Evolutionary conservation across 2,797 vertebrate genomes (phyloP).

Genomic region (Bradypodion ventrale): DNA sequence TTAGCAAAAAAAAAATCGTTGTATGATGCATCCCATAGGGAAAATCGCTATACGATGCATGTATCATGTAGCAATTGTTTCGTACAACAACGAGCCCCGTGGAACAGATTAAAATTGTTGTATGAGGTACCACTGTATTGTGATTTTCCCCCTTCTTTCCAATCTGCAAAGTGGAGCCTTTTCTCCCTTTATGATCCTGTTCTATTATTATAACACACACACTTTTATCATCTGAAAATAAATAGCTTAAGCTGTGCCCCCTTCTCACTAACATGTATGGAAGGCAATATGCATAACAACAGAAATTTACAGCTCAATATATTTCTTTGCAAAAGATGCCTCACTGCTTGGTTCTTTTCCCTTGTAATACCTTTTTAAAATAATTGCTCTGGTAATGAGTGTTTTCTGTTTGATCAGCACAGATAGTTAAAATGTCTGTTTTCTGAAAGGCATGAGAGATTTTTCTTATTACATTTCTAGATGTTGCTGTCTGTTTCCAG

Average conservation of each 20-base stretch:
- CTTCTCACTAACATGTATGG: constrained; percentile 39
- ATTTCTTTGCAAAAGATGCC: constrained; percentile 34
- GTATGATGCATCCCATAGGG: too few species aligned
- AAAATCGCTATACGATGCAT: too few species aligned
- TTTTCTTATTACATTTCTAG: constrained; percentile 14
- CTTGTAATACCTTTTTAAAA: constrained; percentile 44
- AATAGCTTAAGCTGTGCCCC: constrained; percentile 22
- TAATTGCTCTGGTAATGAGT: constrained; percentile 26
- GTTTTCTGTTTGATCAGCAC: constrained; percentile 36
- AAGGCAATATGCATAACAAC: constrained; percentile 35
- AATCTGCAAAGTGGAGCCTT: neutral
- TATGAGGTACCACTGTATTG: too few species aligned
- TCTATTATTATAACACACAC: neutral
- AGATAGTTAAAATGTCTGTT: constrained; percentile 45
- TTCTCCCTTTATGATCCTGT: neutral
- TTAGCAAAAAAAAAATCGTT: too few species aligned
- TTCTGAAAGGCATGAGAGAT: constrained; percentile 45
- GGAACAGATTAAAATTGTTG: too few species aligned
- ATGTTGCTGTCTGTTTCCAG: constrained; percentile 4
- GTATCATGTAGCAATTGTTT: too few species aligned
- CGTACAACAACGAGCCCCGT: too few species aligned
- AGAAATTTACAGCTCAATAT: constrained; percentile 45
- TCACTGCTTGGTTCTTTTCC: constrained; percentile 39
- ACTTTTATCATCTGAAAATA: neutral
- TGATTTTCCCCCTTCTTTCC: neutral